Conservation (phyloP, 2,888 invertebrate genomes). For the Trichopria drosophilae region DNA sequence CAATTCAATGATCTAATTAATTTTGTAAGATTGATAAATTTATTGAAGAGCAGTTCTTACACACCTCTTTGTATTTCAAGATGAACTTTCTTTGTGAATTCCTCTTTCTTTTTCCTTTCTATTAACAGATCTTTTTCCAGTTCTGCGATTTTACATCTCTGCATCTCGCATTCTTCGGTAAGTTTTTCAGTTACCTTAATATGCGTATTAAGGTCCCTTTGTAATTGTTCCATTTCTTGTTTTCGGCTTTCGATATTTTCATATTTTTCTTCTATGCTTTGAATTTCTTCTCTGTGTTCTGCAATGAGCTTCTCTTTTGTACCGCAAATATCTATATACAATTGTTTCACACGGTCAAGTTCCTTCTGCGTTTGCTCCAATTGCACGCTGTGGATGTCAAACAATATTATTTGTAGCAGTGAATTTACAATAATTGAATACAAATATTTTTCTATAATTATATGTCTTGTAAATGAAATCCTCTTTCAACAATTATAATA, state of each 20-base stretch:
- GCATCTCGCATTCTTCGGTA: conserved; percentile 45
- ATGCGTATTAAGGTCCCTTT: conserved; percentile 45
- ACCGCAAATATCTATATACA: conserved; percentile 63
- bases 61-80: conserved; percentile 51
- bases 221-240: conserved; percentile 43
- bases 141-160: conserved; percentile 46
- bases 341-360: conserved; percentile 50
- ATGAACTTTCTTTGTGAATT: conserved; percentile 48
- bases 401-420: not conserved
- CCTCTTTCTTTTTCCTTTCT: conserved; percentile 47
- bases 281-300: conserved; percentile 64
- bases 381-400: too few relatives aligned
- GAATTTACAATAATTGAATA: not conserved
- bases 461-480: not conserved
- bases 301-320: conserved; percentile 64
- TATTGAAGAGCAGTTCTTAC: conserved; percentile 2
- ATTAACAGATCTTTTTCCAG: conserved; percentile 48
- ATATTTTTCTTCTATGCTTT: conserved; percentile 57
- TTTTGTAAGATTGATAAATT: not conserved
- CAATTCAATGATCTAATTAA: not conserved
- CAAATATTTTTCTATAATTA: not conserved
- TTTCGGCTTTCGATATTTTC: conserved; percentile 41
- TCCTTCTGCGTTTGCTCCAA: conserved; percentile 53
- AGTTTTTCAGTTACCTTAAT: conserved; percentile 44
- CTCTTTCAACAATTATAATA: too few relatives aligned